Evolutionary conservation across 2,113 vertebrate genomes (phyloP), one percentile per base, ranked within the genome.

Genomic region (Ciconia maguari): DNA sequence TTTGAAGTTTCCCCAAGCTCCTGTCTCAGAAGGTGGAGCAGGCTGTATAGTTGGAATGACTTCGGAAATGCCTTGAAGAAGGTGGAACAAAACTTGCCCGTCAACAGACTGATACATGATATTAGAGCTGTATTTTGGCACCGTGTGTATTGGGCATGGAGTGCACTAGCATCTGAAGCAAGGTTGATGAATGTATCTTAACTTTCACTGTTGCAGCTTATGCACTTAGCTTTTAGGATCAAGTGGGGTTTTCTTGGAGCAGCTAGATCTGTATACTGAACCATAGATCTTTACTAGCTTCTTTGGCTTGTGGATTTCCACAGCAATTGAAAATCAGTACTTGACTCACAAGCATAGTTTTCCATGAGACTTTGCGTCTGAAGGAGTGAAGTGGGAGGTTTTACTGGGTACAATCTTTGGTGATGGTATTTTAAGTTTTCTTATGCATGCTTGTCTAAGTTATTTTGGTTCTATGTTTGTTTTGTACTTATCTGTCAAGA

Each of bases 71-170:
- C 18, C 11, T 46, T 60, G 52, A 57, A 51, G 44, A 44, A 49
- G 78, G 7, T 30, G 20, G 26, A 72, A 15, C 29, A 48, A 29
- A 52, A 13, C 41, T 44, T 41, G 8, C 42, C 29, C 1, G 2
- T 66, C 44, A 36, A 25, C 32, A 29, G 78, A 6, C 16, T 38
- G 26, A 10, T 55, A 6, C 2, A 0, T 41, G 42, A 18, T 3
- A 7, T 3, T 38, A 7, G 34, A 36, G 18, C 22, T 71, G 30
- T 32, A 4, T 76, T 83, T 49, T 74, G 36, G 14, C 26, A 14
- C 11, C 0, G 0, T 29, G 18, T 19, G 4, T 34, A 6, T 36
- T 61, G 42, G 34, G 6, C 5, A 0, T 17, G 11, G n/a, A 11
- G 21, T 11, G 7, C 16, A 18, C 24, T 57, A 32, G n/a, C 2